A percentile compares a stretch with the other conserved stretches of the same genome.
These are phyloP conservation scores for Orchesella flavescens DNA, from an alignment of 2,888 invertebrate species.

Conservation along the genomic window DNA sequence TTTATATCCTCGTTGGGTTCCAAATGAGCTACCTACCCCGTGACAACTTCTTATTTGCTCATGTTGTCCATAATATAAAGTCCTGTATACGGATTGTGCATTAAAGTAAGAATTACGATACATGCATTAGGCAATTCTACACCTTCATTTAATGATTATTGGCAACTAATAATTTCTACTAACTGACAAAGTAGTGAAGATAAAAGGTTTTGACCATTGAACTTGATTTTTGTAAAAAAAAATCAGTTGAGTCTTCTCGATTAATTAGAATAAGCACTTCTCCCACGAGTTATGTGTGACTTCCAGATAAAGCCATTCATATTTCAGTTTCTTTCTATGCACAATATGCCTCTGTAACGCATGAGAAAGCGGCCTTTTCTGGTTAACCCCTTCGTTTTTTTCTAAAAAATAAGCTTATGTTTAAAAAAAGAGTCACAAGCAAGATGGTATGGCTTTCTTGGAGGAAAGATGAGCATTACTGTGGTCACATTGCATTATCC, in stretches of 20 bases:
- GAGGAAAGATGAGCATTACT: not conserved
- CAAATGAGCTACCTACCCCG: too few species aligned
- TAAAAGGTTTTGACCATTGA: too few species aligned
- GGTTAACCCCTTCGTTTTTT: not conserved
- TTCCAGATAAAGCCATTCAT: too few species aligned
- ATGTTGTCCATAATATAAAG: not conserved
- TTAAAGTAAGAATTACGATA: not conserved
- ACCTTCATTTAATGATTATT: not conserved
- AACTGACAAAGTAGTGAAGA: too few species aligned
- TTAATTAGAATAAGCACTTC: too few species aligned
- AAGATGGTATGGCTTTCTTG: not conserved
- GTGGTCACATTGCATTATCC: constrained; percentile 49
- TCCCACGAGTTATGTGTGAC: too few species aligned
- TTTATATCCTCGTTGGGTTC: not conserved
- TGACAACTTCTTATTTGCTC: too few species aligned
- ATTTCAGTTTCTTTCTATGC: not conserved
- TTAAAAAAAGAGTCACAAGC: not conserved
- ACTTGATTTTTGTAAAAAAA: too few species aligned
- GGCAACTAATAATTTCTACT: too few species aligned
- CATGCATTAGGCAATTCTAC: not conserved
- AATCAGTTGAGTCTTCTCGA: too few species aligned
- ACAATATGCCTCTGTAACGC: not conserved
- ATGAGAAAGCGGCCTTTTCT: not conserved
- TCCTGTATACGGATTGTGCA: too few species aligned
- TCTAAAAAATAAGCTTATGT: not conserved